Base-by-base conservation (phyloP, 2,113 vertebrate species). In the Coreoperca whiteheadi region DNA sequence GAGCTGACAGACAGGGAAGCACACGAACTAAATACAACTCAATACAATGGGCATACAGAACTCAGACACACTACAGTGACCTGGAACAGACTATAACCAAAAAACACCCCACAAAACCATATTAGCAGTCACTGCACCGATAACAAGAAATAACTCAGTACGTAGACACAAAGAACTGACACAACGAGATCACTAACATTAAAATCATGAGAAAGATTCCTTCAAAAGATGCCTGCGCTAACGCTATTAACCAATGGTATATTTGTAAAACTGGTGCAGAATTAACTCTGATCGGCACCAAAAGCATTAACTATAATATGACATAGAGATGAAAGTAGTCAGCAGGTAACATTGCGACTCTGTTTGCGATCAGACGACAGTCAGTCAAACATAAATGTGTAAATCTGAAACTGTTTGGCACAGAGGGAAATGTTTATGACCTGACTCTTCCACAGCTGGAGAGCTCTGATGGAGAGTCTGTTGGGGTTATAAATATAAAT, bases 401-500 rank as follows among this genome's bases (percentile, higher is more conserved):
- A 41, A 28, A 11, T 6, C 5, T 74, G 25, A 60, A 72, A 8
- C 8, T 5, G 32, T 34, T 41, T 39, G 37, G 39, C 39, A 8
- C 39, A 4, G 14, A 60, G 28, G 41, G 34, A 30, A 14, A 5
- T 11, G 25, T 32, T 74, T 71, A 25, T n/a, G 14, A 30, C 51
- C 7, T 54, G 59, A 50, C 23, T 16, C 39, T 39, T 11, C 8
- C 63, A 39, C 71, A 68, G 79, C 43, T 53, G 72, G 34, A 75
- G n/a, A 1, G 54, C 5, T 61, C 5, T 61, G 71, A 75, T 53
- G 75, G 74, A 75, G 77, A 43, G 59, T 39, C 61, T n/a, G 71
- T 14, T 37, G 39, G 16, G 21, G 54, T 60, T 54, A 68, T 69
- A 61, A 81, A 81, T 81, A 74, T 39, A 53, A 66, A 66, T 51